phyloP scores from a whole-genome alignment of 2,113 vertebrate species.

The Melanotaenia duboulayi region DNA sequence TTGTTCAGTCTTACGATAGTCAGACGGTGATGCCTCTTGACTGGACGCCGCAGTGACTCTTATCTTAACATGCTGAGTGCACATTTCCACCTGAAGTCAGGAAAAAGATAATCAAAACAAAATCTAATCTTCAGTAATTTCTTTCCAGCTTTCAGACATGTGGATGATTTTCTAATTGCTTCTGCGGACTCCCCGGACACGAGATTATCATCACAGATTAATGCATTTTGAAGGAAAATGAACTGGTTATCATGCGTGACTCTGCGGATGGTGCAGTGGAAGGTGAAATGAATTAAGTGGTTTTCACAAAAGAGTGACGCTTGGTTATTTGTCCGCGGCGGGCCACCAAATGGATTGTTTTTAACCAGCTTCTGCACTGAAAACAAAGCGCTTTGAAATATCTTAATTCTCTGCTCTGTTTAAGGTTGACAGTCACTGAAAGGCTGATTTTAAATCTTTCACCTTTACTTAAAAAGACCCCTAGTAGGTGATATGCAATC shows the following conservation, averaged over 20 bases:
- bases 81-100: conserved; percentile 33
- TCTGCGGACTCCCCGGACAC: conserved; percentile 32
- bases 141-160: conserved; percentile 26
- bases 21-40: conserved; percentile 6
- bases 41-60: conserved; percentile 29
- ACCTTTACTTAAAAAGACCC: too few relatives aligned
- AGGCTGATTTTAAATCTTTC: too few relatives aligned
- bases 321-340: too few relatives aligned
- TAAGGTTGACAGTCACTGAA: too few relatives aligned
- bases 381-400: too few relatives aligned
- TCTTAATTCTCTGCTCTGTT: too few relatives aligned
- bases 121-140: conserved; percentile 64
- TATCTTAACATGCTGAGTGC: conserved; percentile 34
- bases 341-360: too few relatives aligned
- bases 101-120: conserved; percentile 30
- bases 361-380: too few relatives aligned
- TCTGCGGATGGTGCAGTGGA: conserved; percentile 40
- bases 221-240: conserved; percentile 34
- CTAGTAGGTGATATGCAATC: too few relatives aligned
- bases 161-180: conserved; percentile 54
- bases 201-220: conserved; percentile 41
- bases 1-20: conserved; percentile 15
- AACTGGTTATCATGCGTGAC: conserved; percentile 38
- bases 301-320: conserved; percentile 10
- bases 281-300: conserved; percentile 34